Evolutionary conservation across 2,888 invertebrate genomes (phyloP).

Genomic region (Colostygia pectinataria): DNA sequence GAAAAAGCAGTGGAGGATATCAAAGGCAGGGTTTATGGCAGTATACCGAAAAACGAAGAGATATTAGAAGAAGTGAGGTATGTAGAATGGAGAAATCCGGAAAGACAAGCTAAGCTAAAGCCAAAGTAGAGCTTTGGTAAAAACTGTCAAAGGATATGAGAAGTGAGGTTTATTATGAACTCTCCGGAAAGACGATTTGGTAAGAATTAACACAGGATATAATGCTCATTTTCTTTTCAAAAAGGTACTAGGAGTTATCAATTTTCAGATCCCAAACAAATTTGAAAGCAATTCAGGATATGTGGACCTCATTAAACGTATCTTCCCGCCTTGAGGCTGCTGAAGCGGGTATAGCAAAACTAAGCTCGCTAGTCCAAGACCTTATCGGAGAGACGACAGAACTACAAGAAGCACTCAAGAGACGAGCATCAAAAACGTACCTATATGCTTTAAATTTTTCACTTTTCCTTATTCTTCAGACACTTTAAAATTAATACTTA

Average conservation of each 20-base stretch:
- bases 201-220: too few species aligned
- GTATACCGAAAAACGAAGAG: constrained; percentile 67
- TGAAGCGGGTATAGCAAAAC: constrained; percentile 83
- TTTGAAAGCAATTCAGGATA: constrained; percentile 80
- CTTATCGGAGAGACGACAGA: constrained; percentile 66
- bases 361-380: constrained; percentile 84
- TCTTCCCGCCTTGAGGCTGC: constrained; percentile 85
- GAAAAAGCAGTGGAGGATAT: constrained; percentile 63
- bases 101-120: too few species aligned
- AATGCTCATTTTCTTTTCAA: too few species aligned
- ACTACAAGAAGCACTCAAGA: constrained; percentile 43
- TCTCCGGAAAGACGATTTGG: too few species aligned
- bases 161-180: too few species aligned
- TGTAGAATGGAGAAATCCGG: background rate
- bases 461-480: too few species aligned
- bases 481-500: too few species aligned
- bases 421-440: constrained; percentile 35
- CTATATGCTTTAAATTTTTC: constrained; percentile 7
- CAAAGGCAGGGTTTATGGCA: constrained; percentile 66
- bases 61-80: constrained; percentile 73
- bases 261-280: constrained; percentile 66
- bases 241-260: background rate
- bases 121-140: too few species aligned
- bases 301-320: constrained; percentile 86
- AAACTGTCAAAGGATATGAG: too few species aligned